These are phyloP conservation scores for Fringilla coelebs DNA, from an alignment of 2,797 vertebrate genomes.

Conservation along the genomic window DNA sequence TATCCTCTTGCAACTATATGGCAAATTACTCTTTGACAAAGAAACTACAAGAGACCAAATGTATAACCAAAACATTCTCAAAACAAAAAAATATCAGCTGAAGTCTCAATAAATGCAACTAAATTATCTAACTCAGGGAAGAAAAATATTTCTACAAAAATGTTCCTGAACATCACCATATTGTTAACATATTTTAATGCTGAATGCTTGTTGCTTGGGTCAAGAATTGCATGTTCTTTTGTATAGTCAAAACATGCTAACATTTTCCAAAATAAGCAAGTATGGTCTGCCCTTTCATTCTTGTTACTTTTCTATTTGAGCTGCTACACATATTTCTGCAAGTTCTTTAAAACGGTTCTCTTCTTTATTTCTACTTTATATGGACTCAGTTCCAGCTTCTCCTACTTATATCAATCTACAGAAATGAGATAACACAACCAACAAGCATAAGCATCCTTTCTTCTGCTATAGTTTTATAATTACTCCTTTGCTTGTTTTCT, in stretches of 20 bases:
- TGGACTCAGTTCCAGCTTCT: not conserved
- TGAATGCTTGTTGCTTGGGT: not conserved
- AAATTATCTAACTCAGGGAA: not conserved
- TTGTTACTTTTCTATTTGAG: not conserved
- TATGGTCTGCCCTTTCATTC: not conserved
- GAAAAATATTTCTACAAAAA: not conserved
- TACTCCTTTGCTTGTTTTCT: not conserved
- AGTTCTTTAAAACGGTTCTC: not conserved
- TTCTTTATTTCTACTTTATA: not conserved
- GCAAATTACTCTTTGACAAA: not conserved
- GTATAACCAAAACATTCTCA: not conserved
- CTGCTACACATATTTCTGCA: not conserved
- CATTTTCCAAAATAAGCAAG: not conserved
- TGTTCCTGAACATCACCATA: not conserved
- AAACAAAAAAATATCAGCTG: not conserved
- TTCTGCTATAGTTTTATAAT: not conserved
- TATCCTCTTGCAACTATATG: not conserved
- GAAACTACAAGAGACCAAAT: not conserved
- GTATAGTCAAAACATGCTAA: not conserved
- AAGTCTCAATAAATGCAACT: not conserved
- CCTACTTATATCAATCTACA: not conserved
- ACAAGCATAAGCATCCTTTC: not conserved
- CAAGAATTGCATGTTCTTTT: conserved; percentile 11
- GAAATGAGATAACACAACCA: not conserved
- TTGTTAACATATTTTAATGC: not conserved